Conservation (phyloP, 2,113 vertebrate genomes). For the Pteruthius melanotis region DNA sequence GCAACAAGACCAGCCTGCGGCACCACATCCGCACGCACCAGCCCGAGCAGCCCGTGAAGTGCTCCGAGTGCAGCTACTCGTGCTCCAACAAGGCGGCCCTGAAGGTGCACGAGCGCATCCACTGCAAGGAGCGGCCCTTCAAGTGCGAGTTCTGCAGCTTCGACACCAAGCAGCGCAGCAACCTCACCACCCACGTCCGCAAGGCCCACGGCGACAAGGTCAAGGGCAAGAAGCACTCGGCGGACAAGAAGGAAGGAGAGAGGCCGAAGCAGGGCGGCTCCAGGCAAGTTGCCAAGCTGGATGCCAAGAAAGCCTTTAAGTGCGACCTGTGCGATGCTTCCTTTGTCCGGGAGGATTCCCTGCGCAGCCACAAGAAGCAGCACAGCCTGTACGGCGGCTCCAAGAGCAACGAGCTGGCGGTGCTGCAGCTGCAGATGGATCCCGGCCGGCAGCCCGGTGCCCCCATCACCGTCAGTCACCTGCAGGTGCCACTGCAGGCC, state of each 20-base stretch:
- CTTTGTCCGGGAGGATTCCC: conserved; percentile 93
- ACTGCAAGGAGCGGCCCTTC: conserved; percentile 91
- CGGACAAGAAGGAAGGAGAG: conserved; percentile 65
- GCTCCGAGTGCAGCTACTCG: conserved; percentile 88
- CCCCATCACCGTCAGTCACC: conserved; percentile 58
- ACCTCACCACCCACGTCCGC: conserved; percentile 88
- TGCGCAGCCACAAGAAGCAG: conserved; percentile 92
- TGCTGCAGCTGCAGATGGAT: conserved; percentile 74
- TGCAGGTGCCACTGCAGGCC: conserved; percentile 69
- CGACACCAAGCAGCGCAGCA: conserved; percentile 94
- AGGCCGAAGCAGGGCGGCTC: conserved; percentile 71
- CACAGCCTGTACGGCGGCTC: conserved; percentile 75
- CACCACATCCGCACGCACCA: conserved; percentile 89
- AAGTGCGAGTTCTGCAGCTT: conserved; percentile 87
- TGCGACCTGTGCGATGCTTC: conserved; percentile 87
- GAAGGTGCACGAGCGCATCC: conserved; percentile 88
- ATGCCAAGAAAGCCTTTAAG: conserved; percentile 87
- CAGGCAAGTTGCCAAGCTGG: conserved; percentile 85
- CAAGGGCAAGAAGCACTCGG: conserved; percentile 48
- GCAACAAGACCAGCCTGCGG: conserved; percentile 86
- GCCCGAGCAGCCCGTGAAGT: conserved; percentile 85
- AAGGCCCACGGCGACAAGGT: conserved; percentile 83
- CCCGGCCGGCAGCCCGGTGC: neutral
- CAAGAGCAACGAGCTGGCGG: conserved; percentile 55
- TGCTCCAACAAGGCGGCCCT: conserved; percentile 92